phyloP scores from a whole-genome alignment of 2,888 invertebrate species.

The Apotomis betuletana region DNA sequence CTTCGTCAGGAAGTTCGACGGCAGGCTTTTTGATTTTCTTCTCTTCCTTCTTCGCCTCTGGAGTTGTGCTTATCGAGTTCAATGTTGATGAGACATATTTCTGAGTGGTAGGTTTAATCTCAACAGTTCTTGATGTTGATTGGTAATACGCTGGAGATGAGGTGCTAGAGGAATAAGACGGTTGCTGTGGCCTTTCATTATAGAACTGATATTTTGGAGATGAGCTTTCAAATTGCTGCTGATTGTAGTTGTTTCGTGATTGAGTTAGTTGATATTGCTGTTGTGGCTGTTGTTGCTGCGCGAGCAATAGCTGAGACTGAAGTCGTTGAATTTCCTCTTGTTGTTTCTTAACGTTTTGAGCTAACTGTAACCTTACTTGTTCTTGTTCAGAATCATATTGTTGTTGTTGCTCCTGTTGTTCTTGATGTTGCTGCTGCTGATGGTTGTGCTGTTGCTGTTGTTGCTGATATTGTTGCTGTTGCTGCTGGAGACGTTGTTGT shows the following conservation, averaged over 20 bases:
- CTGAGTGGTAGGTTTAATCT: conserved; percentile 79
- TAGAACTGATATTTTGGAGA: conserved; percentile 70
- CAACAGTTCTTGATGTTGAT: conserved; percentile 74
- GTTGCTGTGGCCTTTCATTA: conserved; percentile 72
- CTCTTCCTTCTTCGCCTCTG: conserved; percentile 76
- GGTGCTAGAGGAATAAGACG: conserved; percentile 63
- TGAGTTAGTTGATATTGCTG: conserved; percentile 54
- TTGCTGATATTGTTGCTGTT: conserved; percentile 59
- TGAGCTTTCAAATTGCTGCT: conserved; percentile 65
- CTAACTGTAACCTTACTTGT: conserved; percentile 73
- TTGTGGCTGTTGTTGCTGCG: conserved; percentile 70
- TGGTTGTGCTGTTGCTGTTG: conserved; percentile 55
- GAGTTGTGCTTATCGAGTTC: conserved; percentile 74
- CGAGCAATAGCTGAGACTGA: conserved; percentile 69
- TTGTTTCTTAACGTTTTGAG: conserved; percentile 78
- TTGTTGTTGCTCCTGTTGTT: conserved; percentile 68
- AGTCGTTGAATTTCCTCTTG: conserved; percentile 80
- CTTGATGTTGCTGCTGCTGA: conserved; percentile 53
- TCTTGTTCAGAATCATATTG: conserved; percentile 70
- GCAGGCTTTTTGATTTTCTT: conserved; percentile 83
- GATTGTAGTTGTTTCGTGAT: conserved; percentile 54
- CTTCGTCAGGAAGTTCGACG: conserved; percentile 91
- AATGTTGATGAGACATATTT: conserved; percentile 77
- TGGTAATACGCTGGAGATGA: conserved; percentile 69
- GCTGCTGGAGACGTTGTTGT: conserved; percentile 55